Evolutionary conservation across 2,888 invertebrate species (phyloP).

Genomic region (Lasioglossum morio): DNA sequence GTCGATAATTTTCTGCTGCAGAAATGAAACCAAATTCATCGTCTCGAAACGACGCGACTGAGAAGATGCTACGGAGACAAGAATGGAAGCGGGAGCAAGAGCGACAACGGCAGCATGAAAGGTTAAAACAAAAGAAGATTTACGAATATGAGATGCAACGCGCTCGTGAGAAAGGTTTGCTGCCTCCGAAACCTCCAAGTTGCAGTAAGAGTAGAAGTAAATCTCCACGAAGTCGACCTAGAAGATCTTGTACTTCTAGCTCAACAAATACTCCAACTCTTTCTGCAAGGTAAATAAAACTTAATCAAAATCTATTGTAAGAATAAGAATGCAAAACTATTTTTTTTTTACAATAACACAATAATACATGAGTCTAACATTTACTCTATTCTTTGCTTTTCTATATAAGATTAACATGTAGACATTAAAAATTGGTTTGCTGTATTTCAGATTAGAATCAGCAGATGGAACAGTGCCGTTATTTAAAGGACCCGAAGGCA

Average conservation of each 20-base stretch:
- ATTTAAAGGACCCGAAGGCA: slow-evolving; percentile 74
- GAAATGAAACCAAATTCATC: slow-evolving; percentile 43
- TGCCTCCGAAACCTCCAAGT: neutral
- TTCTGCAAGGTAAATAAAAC: slow-evolving; percentile 53
- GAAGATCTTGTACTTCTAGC: slow-evolving; percentile 36
- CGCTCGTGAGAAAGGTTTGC: slow-evolving; percentile 44
- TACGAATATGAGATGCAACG: slow-evolving; percentile 68
- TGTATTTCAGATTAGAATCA: slow-evolving; percentile 62
- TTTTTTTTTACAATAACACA: neutral
- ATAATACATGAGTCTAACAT: neutral
- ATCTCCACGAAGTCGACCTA: slow-evolving; percentile 39
- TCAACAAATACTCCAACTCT: slow-evolving; percentile 23
- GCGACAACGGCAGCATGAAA: slow-evolving; percentile 67
- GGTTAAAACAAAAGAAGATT: slow-evolving; percentile 71
- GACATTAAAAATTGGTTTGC: neutral
- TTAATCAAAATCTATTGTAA: no score
- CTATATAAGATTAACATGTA: neutral
- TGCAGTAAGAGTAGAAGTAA: slow-evolving; percentile 52
- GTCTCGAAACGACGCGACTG: slow-evolving; percentile 42
- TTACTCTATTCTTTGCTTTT: no score
- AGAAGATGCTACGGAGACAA: slow-evolving; percentile 65
- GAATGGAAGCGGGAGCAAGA: slow-evolving; percentile 73
- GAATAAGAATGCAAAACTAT: neutral
- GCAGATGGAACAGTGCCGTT: slow-evolving; percentile 60
- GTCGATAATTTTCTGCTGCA: neutral